These are phyloP conservation scores for Galbula dea DNA, from an alignment of 2,113 vertebrate genomes.

Conservation along the genomic window DNA sequence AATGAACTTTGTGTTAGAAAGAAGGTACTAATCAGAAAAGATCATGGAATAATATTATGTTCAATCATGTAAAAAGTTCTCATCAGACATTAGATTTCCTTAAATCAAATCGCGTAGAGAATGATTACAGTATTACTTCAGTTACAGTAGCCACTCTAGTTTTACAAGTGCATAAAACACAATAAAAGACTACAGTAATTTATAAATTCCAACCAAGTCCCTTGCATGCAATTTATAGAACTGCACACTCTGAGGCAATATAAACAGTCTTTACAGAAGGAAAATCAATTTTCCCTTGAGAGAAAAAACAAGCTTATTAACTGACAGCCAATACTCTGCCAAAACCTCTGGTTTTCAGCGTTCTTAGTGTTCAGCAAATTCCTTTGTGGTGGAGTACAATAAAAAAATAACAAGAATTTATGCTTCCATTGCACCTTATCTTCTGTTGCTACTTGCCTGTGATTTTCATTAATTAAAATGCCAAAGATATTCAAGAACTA, in stretches of 20 bases:
- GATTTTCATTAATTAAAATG: background rate
- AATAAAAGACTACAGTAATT: background rate
- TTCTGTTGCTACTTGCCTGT: background rate
- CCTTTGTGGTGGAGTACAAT: background rate
- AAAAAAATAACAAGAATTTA: background rate
- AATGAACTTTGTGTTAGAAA: background rate
- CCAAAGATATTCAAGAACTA: background rate
- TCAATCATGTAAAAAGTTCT: background rate
- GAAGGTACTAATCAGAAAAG: background rate
- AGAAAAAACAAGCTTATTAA: slow-evolving; percentile 41
- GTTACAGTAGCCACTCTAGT: background rate
- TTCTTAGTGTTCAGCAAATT: slow-evolving; percentile 5
- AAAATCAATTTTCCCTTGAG: slow-evolving; percentile 23
- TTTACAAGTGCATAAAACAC: slow-evolving; percentile 40
- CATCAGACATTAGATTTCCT: background rate
- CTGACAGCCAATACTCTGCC: background rate
- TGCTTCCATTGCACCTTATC: background rate
- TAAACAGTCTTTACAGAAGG: background rate
- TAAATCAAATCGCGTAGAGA: background rate
- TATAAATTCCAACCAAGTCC: background rate
- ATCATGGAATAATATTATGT: background rate
- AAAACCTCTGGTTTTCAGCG: background rate
- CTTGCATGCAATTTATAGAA: background rate
- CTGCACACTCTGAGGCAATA: background rate
- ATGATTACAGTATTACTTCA: background rate